Evolutionary conservation across 2,113 vertebrate genomes (phyloP).

Genomic region (Turnix velox): DNA sequence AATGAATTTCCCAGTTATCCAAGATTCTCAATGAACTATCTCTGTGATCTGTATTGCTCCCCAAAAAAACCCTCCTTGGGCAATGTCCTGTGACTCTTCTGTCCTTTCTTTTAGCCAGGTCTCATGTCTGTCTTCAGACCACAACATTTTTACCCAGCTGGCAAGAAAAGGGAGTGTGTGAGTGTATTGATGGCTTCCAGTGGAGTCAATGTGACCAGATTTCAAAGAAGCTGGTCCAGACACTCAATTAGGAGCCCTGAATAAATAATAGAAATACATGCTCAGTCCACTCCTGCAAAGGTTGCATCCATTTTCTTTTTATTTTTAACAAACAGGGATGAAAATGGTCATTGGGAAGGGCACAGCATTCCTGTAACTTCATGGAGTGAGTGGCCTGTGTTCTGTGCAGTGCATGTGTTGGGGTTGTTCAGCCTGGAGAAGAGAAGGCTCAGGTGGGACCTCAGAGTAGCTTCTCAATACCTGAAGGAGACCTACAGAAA

Average conservation of each 20-base stretch:
- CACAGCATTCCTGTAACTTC: not conserved
- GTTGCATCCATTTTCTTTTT: not conserved
- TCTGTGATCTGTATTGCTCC: not conserved
- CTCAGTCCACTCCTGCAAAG: not conserved
- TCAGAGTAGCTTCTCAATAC: too few relatives aligned
- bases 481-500: too few relatives aligned
- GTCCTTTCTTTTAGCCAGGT: not conserved
- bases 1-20: not conserved
- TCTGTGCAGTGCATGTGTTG: accelerated
- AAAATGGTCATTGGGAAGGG: not conserved
- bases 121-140: not conserved
- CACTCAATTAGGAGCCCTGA: not conserved
- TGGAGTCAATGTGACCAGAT: not conserved
- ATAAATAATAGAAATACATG: not conserved
- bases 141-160: not conserved
- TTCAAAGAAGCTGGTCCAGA: not conserved
- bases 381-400: not conserved
- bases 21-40: not conserved
- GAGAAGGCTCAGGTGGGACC: too few relatives aligned
- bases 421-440: too few relatives aligned
- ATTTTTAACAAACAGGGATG: not conserved
- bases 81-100: not conserved
- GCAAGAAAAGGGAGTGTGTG: not conserved
- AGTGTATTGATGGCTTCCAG: not conserved
- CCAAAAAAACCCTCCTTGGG: not conserved